Percentiles rank a stretch among this genome's conserved stretches.
These are phyloP conservation scores for Zaprionus lachaisei DNA, from an alignment of 1,140 invertebrate species.

Conservation along the genomic window DNA sequence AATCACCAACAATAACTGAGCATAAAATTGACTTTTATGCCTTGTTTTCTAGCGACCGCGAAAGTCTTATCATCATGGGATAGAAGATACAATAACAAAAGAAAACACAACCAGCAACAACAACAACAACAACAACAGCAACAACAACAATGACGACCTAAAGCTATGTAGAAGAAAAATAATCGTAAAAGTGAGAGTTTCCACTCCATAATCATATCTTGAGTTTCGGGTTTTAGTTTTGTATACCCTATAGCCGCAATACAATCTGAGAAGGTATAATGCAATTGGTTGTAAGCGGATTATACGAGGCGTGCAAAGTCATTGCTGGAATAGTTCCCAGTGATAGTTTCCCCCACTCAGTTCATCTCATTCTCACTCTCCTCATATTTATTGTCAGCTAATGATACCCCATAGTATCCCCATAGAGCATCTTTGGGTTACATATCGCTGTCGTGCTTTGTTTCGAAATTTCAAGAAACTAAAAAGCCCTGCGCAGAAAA, in stretches of 20 bases:
- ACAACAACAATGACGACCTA: slow-evolving; percentile 61
- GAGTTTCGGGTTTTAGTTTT: slow-evolving; percentile 43
- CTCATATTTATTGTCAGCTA: not conserved
- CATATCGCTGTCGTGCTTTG: not conserved
- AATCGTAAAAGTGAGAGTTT: slow-evolving; percentile 83
- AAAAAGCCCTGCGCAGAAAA: slow-evolving; percentile 48
- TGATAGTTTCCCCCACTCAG: not conserved
- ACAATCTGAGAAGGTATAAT: slow-evolving; percentile 10
- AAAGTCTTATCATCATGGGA: slow-evolving; percentile 80
- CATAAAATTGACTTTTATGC: slow-evolving; percentile 82
- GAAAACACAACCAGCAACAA: slow-evolving; percentile 53
- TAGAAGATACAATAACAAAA: slow-evolving; percentile 66
- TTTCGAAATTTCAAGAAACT: slow-evolving; percentile 18
- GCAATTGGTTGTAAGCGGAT: not conserved
- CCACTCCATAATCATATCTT: slow-evolving; percentile 73
- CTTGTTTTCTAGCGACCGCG: slow-evolving; percentile 62
- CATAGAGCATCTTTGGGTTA: not conserved
- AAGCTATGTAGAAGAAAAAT: slow-evolving; percentile 77
- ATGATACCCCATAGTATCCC: not conserved
- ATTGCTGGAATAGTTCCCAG: not conserved
- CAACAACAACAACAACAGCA: slow-evolving; percentile 34
- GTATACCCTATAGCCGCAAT: slow-evolving; percentile 32
- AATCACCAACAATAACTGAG: slow-evolving; percentile 76
- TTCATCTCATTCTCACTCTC: not conserved
- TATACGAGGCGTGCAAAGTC: not conserved